These are phyloP conservation scores for Aphidius colemani DNA, from an alignment of 2,888 invertebrate genomes.

Conservation along the genomic window DNA sequence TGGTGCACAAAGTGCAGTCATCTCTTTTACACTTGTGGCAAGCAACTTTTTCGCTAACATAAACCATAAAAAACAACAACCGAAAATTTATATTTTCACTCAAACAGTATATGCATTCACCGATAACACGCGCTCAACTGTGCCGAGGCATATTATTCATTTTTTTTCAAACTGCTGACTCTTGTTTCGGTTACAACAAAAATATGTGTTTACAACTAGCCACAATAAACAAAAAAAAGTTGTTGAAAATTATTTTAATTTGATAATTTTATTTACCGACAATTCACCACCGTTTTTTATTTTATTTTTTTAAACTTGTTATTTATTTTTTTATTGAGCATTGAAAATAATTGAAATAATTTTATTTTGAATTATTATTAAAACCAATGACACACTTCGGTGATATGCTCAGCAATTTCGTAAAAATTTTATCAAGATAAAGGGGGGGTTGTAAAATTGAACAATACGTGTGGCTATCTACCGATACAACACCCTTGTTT, in stretches of 20 bases:
- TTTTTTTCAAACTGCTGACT: slow-evolving; percentile 19
- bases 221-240: too few relatives aligned
- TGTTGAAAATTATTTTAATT: slow-evolving; percentile 4
- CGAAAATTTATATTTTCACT: slow-evolving; percentile 17
- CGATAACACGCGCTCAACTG: slow-evolving; percentile 13
- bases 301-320: slow-evolving; percentile 10
- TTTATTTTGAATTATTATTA: slow-evolving; percentile 42
- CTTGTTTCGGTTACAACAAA: background rate
- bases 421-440: slow-evolving; percentile 54
- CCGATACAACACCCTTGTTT: slow-evolving; percentile 46
- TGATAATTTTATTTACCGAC: slow-evolving; percentile 10
- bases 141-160: slow-evolving; percentile 19
- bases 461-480: slow-evolving; percentile 51
- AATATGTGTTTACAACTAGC: too few relatives aligned
- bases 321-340: slow-evolving; percentile 2
- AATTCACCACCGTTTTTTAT: slow-evolving; percentile 9
- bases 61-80: slow-evolving; percentile 10
- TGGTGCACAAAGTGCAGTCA: slow-evolving; percentile 1
- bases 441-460: slow-evolving; percentile 58
- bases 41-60: background rate
- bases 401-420: slow-evolving; percentile 33
- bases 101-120: slow-evolving; percentile 3
- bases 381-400: slow-evolving; percentile 50
- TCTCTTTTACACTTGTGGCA: background rate
- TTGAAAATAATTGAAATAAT: background rate